A percentile compares a stretch with the other conserved stretches of the same genome.
phyloP scores from a whole-genome alignment of 2,113 vertebrate genomes.

The Actenoides lindsayi region DNA sequence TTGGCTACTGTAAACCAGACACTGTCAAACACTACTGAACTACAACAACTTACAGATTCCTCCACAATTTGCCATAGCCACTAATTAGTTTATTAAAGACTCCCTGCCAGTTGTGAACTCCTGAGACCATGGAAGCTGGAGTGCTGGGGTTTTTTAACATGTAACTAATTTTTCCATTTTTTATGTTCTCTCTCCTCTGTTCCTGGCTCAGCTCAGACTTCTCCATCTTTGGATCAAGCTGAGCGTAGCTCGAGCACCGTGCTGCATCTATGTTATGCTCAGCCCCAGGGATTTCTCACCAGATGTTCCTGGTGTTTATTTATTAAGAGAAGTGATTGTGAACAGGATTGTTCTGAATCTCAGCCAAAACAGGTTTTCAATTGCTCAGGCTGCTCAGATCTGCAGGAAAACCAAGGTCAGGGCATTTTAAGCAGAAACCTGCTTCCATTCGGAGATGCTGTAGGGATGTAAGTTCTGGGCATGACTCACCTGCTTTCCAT shows the following conservation, averaged over 20 bases:
- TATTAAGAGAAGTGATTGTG: constrained; percentile 5
- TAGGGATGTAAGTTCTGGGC: not conserved
- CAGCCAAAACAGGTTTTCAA: not conserved
- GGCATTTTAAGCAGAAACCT: not conserved
- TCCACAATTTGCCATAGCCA: not conserved
- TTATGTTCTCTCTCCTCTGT: not conserved
- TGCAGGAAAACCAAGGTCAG: not conserved
- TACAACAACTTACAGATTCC: not conserved
- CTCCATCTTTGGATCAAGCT: not conserved
- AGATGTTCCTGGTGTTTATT: constrained; percentile 2
- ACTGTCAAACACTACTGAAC: not conserved
- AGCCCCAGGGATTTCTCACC: constrained; percentile 6
- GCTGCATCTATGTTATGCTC: not conserved
- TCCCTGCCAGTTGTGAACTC: constrained; percentile 13
- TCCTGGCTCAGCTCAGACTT: not conserved
- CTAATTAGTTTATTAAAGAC: constrained; percentile 42
- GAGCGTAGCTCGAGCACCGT: not conserved
- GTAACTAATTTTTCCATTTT: constrained; percentile 53
- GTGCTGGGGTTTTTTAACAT: not conserved
- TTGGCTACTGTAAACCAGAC: not conserved
- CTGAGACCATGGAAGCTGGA: constrained; percentile 9
- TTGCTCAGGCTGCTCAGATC: not conserved
- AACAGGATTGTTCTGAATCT: constrained; percentile 5
- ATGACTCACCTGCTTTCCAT: not conserved
- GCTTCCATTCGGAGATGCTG: not conserved